phyloP scores from a whole-genome alignment of 2,888 invertebrate species.

The Zootermopsis nevadensis region DNA sequence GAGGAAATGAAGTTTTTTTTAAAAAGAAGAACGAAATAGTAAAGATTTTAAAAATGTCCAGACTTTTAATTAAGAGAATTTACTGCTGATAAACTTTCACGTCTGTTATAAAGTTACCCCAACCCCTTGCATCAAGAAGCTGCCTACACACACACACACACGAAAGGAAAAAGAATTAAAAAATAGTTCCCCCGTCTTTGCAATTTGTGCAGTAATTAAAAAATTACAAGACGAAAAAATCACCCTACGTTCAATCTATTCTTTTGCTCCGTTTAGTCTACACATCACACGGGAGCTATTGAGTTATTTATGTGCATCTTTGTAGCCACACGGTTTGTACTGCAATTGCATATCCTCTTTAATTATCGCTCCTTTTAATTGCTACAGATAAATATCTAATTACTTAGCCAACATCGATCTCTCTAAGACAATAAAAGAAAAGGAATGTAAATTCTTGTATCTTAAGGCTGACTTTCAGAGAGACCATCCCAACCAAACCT shows the following conservation, averaged over 20 bases:
- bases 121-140: neutral
- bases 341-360: neutral
- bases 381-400: slow-evolving; percentile 28
- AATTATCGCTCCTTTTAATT: slow-evolving; percentile 12
- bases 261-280: neutral
- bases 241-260: neutral
- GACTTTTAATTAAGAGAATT: slow-evolving; percentile 51
- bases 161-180: slow-evolving; percentile 7
- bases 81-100: slow-evolving; percentile 50
- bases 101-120: slow-evolving; percentile 3
- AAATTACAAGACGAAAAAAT: slow-evolving; percentile 19
- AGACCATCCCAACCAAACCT: neutral
- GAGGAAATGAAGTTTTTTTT: neutral
- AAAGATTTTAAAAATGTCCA: slow-evolving; percentile 45
- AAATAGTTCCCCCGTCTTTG: neutral
- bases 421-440: neutral
- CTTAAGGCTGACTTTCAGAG: neutral
- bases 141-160: neutral
- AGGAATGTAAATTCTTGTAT: neutral
- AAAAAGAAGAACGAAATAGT: slow-evolving; percentile 19
- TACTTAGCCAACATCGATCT: slow-evolving; percentile 1
- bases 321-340: neutral
- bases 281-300: neutral
- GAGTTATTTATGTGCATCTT: slow-evolving; percentile 7
- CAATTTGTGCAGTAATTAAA: slow-evolving; percentile 39